These are phyloP conservation scores for Pyralis farinalis DNA, from an alignment of 2,888 invertebrate species.

Conservation along the genomic window DNA sequence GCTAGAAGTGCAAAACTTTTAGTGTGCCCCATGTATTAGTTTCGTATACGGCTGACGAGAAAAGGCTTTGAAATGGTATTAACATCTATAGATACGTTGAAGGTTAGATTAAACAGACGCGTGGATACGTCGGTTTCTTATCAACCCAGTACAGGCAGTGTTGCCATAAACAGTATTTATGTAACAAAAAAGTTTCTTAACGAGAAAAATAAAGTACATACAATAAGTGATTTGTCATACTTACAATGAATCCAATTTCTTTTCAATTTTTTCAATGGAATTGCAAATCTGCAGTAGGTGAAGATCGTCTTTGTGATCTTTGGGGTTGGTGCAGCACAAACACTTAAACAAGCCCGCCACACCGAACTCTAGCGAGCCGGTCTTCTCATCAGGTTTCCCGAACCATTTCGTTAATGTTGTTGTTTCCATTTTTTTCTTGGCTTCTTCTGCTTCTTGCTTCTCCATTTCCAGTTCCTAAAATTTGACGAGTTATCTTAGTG, in stretches of 20 bases:
- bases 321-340: conserved; percentile 93
- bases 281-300: conserved; percentile 91
- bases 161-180: no score
- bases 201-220: not conserved
- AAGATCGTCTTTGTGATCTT: conserved; percentile 90
- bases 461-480: conserved; percentile 90
- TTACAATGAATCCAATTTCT: conserved; percentile 84
- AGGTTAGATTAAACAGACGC: no score
- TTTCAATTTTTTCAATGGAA: conserved; percentile 88
- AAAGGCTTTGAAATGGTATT: no score
- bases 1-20: no score
- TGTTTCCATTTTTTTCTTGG: conserved; percentile 89
- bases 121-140: not conserved
- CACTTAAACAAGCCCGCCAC: conserved; percentile 92
- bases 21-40: no score
- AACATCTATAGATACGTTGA: no score
- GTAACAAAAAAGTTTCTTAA: no score
- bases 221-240: no score
- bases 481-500: not conserved
- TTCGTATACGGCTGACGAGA: no score
- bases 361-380: conserved; percentile 91
- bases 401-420: conserved; percentile 89
- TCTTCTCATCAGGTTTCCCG: conserved; percentile 86
- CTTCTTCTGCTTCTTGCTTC: conserved; percentile 89
- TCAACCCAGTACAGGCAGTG: no score